Evolutionary conservation across 2,113 vertebrate genomes (phyloP).

Genomic region (Tauraco erythrolophus): DNA sequence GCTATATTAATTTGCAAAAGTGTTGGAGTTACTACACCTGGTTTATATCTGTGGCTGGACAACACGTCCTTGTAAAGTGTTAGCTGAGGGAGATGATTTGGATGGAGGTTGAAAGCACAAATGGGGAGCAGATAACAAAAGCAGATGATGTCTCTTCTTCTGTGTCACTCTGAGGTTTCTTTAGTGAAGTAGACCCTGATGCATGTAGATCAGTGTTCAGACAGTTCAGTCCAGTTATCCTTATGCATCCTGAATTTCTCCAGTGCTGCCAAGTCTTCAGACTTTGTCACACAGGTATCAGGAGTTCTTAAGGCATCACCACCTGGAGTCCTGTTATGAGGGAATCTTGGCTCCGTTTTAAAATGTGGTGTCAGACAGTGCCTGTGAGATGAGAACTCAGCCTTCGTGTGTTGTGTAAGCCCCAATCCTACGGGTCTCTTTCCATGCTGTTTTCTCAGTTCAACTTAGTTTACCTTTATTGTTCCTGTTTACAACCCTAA

Average conservation of each 20-base stretch:
- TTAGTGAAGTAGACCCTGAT: background rate
- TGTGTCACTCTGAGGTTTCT: background rate
- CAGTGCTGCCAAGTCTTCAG: background rate
- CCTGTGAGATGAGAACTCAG: fast-evolving
- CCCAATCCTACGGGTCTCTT: fast-evolving
- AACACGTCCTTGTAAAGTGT: background rate
- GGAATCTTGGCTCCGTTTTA: background rate
- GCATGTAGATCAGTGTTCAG: fast-evolving
- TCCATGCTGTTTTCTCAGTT: background rate
- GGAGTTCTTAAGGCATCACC: background rate
- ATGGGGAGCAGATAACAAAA: background rate
- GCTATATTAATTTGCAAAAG: background rate
- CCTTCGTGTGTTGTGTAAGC: background rate
- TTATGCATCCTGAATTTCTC: background rate
- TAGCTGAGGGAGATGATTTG: background rate
- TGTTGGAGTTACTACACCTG: background rate
- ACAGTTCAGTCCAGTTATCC: background rate
- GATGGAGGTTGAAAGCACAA: background rate
- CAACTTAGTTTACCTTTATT: background rate
- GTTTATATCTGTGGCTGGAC: background rate
- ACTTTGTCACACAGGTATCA: background rate
- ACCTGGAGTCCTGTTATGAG: background rate
- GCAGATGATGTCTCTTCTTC: background rate
- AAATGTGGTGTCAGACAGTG: fast-evolving
- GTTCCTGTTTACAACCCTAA: background rate